Evolutionary conservation across 2,113 vertebrate genomes (phyloP).

Genomic region (Origma solitaria): DNA sequence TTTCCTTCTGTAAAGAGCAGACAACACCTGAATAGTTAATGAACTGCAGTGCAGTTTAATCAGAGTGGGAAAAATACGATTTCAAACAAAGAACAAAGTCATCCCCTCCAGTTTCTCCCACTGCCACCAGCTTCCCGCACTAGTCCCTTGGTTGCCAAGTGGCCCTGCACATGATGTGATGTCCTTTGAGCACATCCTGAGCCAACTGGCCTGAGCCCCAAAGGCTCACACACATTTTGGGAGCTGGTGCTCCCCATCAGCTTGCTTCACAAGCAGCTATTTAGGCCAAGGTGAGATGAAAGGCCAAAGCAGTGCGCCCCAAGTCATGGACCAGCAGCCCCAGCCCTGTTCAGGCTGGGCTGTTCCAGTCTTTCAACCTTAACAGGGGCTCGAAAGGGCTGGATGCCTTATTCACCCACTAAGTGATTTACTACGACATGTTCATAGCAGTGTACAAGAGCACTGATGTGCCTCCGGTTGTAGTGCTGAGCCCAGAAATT

Average conservation of each 20-base stretch:
- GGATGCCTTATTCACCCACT: not conserved
- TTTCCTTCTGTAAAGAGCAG: slow-evolving; percentile 38
- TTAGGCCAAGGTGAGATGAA: not conserved
- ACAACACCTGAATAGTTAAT: slow-evolving; percentile 66
- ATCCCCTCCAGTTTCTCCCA: not conserved
- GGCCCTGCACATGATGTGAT: not conserved
- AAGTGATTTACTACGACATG: not conserved
- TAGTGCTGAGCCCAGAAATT: not conserved
- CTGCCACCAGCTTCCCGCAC: not conserved
- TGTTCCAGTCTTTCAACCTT: not conserved
- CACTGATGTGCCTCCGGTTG: not conserved
- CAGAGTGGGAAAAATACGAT: not conserved
- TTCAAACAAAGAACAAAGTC: slow-evolving; percentile 26
- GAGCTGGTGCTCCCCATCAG: not conserved
- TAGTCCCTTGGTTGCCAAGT: not conserved
- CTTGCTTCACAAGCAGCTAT: not conserved
- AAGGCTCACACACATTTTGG: not conserved
- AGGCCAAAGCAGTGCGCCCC: not conserved
- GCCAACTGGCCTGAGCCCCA: not conserved
- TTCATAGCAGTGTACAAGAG: not conserved
- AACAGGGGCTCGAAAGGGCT: not conserved
- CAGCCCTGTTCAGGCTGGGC: not conserved
- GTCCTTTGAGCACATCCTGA: not conserved
- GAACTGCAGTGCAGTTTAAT: slow-evolving; percentile 46
- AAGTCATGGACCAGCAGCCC: too few species aligned